Base-by-base conservation (phyloP, 2,113 vertebrate species). In the Syngnathus floridae region DNA sequence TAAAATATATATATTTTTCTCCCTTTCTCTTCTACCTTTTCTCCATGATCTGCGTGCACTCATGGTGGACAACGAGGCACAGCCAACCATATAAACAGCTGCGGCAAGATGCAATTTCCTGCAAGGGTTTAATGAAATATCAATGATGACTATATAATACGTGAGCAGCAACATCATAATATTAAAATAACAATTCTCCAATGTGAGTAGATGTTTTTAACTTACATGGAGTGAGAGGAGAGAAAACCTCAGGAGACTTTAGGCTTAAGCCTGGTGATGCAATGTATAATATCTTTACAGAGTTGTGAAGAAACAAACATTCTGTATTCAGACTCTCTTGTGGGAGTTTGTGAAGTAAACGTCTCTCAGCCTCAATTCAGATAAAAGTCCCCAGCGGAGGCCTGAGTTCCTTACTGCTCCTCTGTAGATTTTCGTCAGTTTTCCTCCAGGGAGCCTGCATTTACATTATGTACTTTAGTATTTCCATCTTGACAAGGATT, bases 241-340 rank as follows among this genome's bases (percentile, higher is more conserved):
- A 59, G 0, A 3, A 40, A 21, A 6, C 7, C 59, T 14, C 59
- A 1, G 26, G 59, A 43, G 59, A 26, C 35, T 1, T 1, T 31
- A 31, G 19, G 35, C 17, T 9, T n/a, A 58, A 51, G 56, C 56
- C 35, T 38, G 56, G 21, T 26, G 59, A 21, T 21, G 35, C 21
- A 26, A 61, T 5, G 3, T 61, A n/a, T 43, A 41, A 21, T 22
- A 16, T 61, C 38, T 61, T 37, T 12, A 19, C 57, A 4, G 57
- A 60, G 57, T 60, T 61, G 21, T 1, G 13, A 61, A 45, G 59
- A 41, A 61, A 43, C 13, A 61, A 61, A 61, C 58, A 43, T 22
- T 61, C 11, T 14, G 12, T 14, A 45, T 61, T 21, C 21, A 4
- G 7, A 7, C 13, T 61, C 59, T 61, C 59, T 22, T 43, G 19